Percentiles rank a stretch among this genome's conserved stretches.
Conservation (phyloP, 2,888 invertebrate species). For the Anagyrus pseudococci region DNA sequence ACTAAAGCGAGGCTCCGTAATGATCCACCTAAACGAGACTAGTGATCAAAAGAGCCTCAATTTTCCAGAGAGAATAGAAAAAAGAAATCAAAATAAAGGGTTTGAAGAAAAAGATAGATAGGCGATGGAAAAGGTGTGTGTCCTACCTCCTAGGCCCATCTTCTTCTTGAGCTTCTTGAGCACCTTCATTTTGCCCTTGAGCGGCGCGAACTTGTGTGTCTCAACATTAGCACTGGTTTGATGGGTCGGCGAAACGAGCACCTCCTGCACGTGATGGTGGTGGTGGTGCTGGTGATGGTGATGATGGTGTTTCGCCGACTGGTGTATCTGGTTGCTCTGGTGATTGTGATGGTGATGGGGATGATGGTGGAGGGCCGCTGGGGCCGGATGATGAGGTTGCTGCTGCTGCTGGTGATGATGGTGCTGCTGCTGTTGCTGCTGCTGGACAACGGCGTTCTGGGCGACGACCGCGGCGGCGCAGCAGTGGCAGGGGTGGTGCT, state of each 20-base stretch:
- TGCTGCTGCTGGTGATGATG: conserved; percentile 37
- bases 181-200: conserved; percentile 82
- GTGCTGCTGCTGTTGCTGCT: conserved; percentile 27
- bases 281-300: conserved; percentile 39
- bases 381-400: conserved; percentile 49
- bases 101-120: background rate
- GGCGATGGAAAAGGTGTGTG: conserved; percentile 4
- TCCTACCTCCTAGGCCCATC: conserved; percentile 81
- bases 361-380: conserved; percentile 42
- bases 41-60: no score
- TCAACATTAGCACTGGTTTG: conserved; percentile 44
- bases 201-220: conserved; percentile 63
- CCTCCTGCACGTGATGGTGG: conserved; percentile 37
- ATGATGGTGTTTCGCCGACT: conserved; percentile 39
- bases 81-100: background rate
- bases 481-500: conserved; percentile 15
- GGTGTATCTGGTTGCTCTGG: no score
- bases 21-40: no score
- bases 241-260: conserved; percentile 31
- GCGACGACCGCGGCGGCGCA: background rate
- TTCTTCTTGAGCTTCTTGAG: conserved; percentile 88
- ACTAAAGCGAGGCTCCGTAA: no score
- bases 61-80: background rate
- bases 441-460: conserved; percentile 21
- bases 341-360: conserved; percentile 43